Base-by-base conservation (phyloP, 1,140 invertebrate species). In the Eueides isabella region DNA sequence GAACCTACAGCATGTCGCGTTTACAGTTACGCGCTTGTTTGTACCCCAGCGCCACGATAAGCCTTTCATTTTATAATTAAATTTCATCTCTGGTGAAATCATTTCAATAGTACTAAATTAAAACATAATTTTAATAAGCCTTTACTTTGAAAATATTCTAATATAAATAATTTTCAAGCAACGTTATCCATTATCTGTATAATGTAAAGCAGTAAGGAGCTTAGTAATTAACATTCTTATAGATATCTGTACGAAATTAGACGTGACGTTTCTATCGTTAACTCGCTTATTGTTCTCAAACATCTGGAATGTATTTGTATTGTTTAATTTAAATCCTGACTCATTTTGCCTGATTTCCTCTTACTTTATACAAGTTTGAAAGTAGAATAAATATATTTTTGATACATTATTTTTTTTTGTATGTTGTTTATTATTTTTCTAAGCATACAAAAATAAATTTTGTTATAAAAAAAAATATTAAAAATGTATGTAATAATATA, bases 201-300 rank as follows among this genome's bases (percentile, higher is more conserved):
- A 76, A 55, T 26, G 9, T 55, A 55, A 23, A 75, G 55, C 78
- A 68, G 74, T 83, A 87, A 88, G 78, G 78, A 85, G 80, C 84
- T 88, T 71, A 69, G 85, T 84, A 91, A 89, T 91, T 89, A 91
- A 91, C 89, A 91, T 91, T 91, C 86, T 85, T 82, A 84, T 81
- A 76, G 75, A 73, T 73, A 75, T 48, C 66, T 67, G 66, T 55
- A 62, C 66, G 63, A 64, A 67, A 67, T 75, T 71, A 67, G 35
- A 62, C 35, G 44, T 71, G 70, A 72, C 75, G 61, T 64, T 38
- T 66, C 66, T 61, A 64, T 71, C 66, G 29, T 38, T 72, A 64
- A 72, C 26, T 66, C 67, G 48, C 62, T 64, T 67, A 67, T 76
- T 76, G 61, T 63, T 55, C 48, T 69, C 44, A 71, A 48, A 76